Evolutionary conservation across 2,888 invertebrate species (phyloP).

Genomic region (Chirona hameri): DNA sequence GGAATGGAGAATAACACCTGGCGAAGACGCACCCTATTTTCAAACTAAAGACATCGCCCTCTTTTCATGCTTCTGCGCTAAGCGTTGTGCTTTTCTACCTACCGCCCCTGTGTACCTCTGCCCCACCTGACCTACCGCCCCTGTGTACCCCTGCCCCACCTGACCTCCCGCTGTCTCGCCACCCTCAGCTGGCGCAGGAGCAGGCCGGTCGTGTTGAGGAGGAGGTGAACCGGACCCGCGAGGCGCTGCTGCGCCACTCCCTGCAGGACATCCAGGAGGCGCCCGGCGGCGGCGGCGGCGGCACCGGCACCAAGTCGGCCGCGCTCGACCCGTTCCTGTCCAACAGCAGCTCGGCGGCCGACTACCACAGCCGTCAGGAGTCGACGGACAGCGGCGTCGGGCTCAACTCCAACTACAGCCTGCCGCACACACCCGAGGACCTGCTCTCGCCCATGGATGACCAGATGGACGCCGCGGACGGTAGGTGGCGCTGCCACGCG

Average conservation of each 20-base stretch:
- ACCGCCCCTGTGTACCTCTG: background rate
- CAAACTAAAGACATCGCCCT: too few species aligned
- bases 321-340: slow-evolving; percentile 33
- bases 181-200: background rate
- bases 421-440: slow-evolving; percentile 89
- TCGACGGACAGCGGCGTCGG: slow-evolving; percentile 86
- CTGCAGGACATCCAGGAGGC: slow-evolving; percentile 24
- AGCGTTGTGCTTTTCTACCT: background rate
- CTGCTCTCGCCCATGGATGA: slow-evolving; percentile 59
- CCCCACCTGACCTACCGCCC: too few species aligned
- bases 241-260: slow-evolving; percentile 12
- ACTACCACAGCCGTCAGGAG: slow-evolving; percentile 84
- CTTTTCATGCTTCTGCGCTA: background rate
- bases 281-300: slow-evolving; percentile 4
- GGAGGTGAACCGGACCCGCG: background rate
- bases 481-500: background rate
- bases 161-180: background rate
- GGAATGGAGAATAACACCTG: too few species aligned
- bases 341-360: slow-evolving; percentile 55
- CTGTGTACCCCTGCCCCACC: background rate
- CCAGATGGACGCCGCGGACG: slow-evolving; percentile 1
- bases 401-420: slow-evolving; percentile 73
- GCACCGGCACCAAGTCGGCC: too few species aligned
- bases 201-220: background rate
- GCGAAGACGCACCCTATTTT: too few species aligned